These are phyloP conservation scores for Manacus vitellinus DNA, from an alignment of 2,113 vertebrate species.

Conservation along the genomic window DNA sequence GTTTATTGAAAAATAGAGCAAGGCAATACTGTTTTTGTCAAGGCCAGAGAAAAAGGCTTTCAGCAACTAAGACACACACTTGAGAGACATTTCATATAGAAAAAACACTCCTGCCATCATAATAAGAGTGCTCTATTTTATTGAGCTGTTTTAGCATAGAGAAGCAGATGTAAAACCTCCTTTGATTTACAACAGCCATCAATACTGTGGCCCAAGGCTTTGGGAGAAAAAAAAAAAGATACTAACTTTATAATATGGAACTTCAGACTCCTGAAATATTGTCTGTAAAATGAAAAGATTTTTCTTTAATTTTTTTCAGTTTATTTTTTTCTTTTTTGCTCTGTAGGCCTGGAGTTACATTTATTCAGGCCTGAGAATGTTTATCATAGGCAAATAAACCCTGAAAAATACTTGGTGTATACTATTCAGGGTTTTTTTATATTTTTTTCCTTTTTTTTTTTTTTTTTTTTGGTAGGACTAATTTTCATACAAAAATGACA, in stretches of 20 bases:
- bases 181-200: not conserved
- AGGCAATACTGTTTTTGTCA: not conserved
- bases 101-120: not conserved
- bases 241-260: not conserved
- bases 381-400: not conserved
- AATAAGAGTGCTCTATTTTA: not conserved
- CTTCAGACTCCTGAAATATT: not conserved
- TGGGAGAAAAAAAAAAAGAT: not conserved
- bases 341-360: not conserved
- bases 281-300: not conserved
- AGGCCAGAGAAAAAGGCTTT: not conserved
- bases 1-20: not conserved
- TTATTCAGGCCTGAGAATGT: not conserved
- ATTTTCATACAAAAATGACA: not conserved
- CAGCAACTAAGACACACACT: not conserved
- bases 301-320: not conserved
- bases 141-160: not conserved
- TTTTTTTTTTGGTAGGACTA: not conserved
- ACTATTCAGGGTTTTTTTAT: not conserved
- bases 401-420: not conserved
- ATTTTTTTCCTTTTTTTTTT: no score
- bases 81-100: not conserved
- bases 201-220: not conserved
- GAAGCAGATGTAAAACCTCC: not conserved
- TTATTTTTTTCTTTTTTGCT: not conserved